Base-by-base conservation (phyloP, 2,797 vertebrate genomes). In the Pipistrellus nathusii region DNA sequence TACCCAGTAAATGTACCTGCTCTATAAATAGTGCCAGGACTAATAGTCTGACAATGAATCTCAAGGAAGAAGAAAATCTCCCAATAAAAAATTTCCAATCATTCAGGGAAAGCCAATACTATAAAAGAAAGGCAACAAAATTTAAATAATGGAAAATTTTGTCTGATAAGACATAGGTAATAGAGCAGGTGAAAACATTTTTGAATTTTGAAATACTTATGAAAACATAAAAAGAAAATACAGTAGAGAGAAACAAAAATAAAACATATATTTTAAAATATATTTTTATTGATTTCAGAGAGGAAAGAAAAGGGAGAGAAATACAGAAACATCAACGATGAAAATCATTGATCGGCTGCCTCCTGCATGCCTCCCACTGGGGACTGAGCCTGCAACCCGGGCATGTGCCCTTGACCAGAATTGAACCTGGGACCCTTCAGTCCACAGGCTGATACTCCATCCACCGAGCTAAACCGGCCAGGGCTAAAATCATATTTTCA, bases 141-240 rank as follows among this genome's bases (percentile, higher is more conserved):
- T 48, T 46, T 55, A 76, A 81, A 72, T 17, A 77, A 30, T 8
- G 18, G 13, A 11, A 73, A 73, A 76, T 23, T 27, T 44, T 77
- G 38, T 30, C 55, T 75, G 48, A 85, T 86, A n/a, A 92, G 71
- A 81, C 15, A 53, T 1, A 62, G 2, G 27, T 27, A 91, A 51
- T 32, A 71, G 11, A 59, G 17, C 64, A 92, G 30, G n/a, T 7
- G 53, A 87, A 93, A 68, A 57, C 69, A 38, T 30, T 75, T 75
- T 72, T 53, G 18, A 77, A 53, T 91, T 87, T 71, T 82, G 23
- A 51, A 77, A 71, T 44, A 55, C 9, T 44, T 55, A 64, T 48
- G 48, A 80, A 85, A 68, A 72, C n/a, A 71, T 21, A 41, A 78
- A 73, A 80, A 88, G 30, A 75, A 90, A 80, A 82, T 57, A 51